Evolutionary conservation across 2,113 vertebrate genomes (phyloP).

Genomic region (Macaca mulatta): DNA sequence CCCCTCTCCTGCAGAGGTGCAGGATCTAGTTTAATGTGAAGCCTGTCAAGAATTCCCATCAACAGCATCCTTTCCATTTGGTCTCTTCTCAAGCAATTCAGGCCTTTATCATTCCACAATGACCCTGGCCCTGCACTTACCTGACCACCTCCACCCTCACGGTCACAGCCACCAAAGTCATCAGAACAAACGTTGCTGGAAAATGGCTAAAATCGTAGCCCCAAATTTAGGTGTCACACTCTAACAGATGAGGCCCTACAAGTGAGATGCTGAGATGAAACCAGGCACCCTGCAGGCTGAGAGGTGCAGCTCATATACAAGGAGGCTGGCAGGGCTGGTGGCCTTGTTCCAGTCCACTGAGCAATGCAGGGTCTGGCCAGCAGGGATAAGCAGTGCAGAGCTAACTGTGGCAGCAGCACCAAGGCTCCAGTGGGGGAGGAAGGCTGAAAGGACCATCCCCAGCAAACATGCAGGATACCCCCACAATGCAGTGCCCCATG

Average conservation of each 20-base stretch:
- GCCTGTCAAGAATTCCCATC: rapidly evolving
- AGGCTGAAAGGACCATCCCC: rapidly evolving
- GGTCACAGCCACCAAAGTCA: background rate
- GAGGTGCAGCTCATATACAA: too few species aligned
- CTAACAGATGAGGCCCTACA: background rate
- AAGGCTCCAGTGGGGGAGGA: background rate
- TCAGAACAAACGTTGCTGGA: background rate
- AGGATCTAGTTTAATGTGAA: background rate
- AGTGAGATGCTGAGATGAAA: background rate
- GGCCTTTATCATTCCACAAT: background rate
- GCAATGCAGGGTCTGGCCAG: background rate
- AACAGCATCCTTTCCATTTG: background rate
- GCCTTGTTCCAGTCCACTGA: background rate
- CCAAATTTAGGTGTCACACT: rapidly evolving
- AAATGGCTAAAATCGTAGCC: background rate
- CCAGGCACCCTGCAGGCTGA: rapidly evolving
- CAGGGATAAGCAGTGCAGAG: rapidly evolving
- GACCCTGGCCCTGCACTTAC: background rate
- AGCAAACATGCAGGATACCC: background rate
- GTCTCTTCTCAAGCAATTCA: background rate
- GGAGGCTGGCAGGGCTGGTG: background rate
- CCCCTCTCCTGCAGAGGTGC: background rate
- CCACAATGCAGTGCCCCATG: background rate
- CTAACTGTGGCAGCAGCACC: background rate
- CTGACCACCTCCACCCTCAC: background rate